Conservation (phyloP, 2,797 vertebrate genomes). For the Sebastes itinus region DNA sequence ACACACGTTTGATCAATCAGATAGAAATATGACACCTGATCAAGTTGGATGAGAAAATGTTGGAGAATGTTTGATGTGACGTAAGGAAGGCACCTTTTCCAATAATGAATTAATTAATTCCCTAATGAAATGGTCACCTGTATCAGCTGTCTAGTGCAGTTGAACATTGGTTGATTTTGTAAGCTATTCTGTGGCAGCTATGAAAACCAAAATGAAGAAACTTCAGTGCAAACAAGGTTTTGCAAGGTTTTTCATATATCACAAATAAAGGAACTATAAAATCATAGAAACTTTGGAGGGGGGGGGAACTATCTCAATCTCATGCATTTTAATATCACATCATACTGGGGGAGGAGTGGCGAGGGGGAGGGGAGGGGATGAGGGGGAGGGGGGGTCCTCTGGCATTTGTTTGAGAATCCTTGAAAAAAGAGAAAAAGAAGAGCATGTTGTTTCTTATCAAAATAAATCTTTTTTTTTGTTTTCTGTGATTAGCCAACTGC, state of each 20-base stretch:
- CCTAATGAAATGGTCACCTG: conserved; percentile 80
- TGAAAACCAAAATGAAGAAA: conserved; percentile 87
- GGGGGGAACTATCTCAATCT: conserved; percentile 79
- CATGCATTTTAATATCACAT: conserved; percentile 89
- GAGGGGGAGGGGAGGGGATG: neutral
- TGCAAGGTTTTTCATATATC: conserved; percentile 73
- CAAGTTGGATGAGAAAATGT: conserved; percentile 65
- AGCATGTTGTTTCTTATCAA: conserved; percentile 89
- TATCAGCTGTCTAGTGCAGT: conserved; percentile 88
- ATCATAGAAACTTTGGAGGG: conserved; percentile 73
- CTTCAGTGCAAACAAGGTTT: conserved; percentile 92
- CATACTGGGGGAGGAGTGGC: conserved; percentile 55
- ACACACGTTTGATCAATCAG: conserved; percentile 62
- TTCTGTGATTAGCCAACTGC: conserved; percentile 82
- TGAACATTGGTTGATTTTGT: conserved; percentile 71
- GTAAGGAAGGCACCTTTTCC: conserved; percentile 96
- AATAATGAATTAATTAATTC: conserved; percentile 83
- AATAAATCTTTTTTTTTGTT: conserved; percentile 88
- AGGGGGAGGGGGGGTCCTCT: conserved; percentile 53
- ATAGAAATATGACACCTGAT: conserved; percentile 73
- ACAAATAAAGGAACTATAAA: conserved; percentile 77
- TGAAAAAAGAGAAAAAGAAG: conserved; percentile 86
- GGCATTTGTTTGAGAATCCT: conserved; percentile 88
- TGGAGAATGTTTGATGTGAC: conserved; percentile 67
- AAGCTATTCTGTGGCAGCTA: conserved; percentile 86